Evolutionary conservation across 1,140 invertebrate species (phyloP).

Genomic region (Formica exsecta): DNA sequence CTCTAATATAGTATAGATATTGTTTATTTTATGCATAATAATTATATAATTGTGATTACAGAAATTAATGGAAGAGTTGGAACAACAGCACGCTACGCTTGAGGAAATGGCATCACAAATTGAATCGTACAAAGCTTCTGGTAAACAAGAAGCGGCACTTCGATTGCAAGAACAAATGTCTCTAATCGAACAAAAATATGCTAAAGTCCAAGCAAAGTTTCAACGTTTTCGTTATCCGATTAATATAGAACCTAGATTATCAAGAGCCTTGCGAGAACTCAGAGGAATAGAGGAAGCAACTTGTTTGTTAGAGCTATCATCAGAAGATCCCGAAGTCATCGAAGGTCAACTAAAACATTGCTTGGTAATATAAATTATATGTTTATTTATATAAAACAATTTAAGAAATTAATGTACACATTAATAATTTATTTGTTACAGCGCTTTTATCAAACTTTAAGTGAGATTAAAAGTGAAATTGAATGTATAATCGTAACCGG

Average conservation of each 20-base stretch:
- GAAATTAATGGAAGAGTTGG: conserved; percentile 91
- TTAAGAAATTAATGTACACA: background rate
- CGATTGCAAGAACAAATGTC: conserved; percentile 92
- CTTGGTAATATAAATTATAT: conserved; percentile 87
- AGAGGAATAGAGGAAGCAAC: conserved; percentile 92
- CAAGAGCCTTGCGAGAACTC: conserved; percentile 90
- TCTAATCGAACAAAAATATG: conserved; percentile 87
- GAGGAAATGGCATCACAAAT: conserved; percentile 91
- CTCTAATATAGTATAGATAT: background rate
- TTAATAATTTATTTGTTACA: conserved; percentile 81
- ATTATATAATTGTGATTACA: conserved; percentile 78
- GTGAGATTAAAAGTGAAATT: conserved; percentile 95
- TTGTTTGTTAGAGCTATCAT: conserved; percentile 91
- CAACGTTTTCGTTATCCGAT: conserved; percentile 88
- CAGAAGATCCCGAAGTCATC: conserved; percentile 92
- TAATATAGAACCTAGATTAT: conserved; percentile 90
- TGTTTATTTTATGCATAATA: conserved; percentile 37
- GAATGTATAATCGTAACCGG: conserved; percentile 96
- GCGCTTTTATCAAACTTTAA: conserved; percentile 95
- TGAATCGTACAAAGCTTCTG: conserved; percentile 90
- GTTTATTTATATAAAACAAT: background rate
- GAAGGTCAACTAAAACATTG: conserved; percentile 94
- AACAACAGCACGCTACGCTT: conserved; percentile 90
- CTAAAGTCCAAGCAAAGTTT: conserved; percentile 89
- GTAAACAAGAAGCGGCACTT: conserved; percentile 92